A percentile compares a stretch with the other conserved stretches of the same genome.
Conservation (phyloP, 2,113 vertebrate species). For the Ibidorhyncha struthersii region DNA sequence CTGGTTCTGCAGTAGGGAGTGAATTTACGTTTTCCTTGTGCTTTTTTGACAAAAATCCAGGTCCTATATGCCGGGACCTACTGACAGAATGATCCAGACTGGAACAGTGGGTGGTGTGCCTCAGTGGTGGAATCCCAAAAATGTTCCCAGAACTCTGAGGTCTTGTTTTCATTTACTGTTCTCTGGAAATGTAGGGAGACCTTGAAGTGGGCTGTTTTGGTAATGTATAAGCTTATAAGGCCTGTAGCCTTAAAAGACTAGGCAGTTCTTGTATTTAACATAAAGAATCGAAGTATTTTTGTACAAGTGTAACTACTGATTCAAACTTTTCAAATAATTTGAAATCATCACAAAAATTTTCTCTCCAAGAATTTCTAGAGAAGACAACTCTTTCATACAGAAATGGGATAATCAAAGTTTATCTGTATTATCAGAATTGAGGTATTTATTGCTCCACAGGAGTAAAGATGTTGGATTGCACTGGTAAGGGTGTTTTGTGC, state of each 20-base stretch:
- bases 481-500: not conserved
- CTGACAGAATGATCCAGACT: not conserved
- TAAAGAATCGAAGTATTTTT: conserved; percentile 46
- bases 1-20: not conserved
- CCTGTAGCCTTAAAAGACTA: conserved; percentile 18
- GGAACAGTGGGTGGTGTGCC: not conserved
- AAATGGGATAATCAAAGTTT: conserved; percentile 13
- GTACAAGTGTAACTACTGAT: not conserved
- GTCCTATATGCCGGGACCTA: not conserved
- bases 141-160: not conserved
- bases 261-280: conserved; percentile 43
- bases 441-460: conserved; percentile 46
- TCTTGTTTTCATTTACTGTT: not conserved
- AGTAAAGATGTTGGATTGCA: not conserved
- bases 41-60: not conserved
- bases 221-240: not conserved
- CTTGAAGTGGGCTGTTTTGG: not conserved
- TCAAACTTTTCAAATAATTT: not conserved
- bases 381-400: conserved; percentile 11
- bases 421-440: conserved; percentile 10
- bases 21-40: not conserved
- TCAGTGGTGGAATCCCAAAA: not conserved
- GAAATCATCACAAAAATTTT: conserved; percentile 18
- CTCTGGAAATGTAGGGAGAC: not conserved
- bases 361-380: conserved; percentile 3